Percentiles rank a stretch among this genome's conserved stretches.
Evolutionary conservation across 2,113 vertebrate genomes (phyloP).

Genomic region (Eulemur rufifrons): DNA sequence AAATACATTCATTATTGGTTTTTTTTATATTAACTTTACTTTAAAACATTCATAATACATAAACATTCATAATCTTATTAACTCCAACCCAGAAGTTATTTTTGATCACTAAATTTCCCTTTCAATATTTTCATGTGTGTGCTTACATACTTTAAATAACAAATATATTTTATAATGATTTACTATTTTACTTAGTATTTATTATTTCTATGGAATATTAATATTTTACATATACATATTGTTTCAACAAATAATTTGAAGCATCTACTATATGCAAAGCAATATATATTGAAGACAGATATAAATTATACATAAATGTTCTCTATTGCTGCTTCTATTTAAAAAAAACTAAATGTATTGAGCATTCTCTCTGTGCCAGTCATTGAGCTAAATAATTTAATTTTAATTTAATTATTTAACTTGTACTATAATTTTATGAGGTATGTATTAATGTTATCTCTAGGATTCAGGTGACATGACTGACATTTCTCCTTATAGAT

Average conservation of each 20-base stretch:
- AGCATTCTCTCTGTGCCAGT: not conserved
- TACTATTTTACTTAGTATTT: not conserved
- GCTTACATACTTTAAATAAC: not conserved
- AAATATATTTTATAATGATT: not conserved
- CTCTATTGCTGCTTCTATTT: not conserved
- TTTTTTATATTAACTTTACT: not conserved
- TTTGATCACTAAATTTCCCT: not conserved
- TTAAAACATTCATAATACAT: not conserved
- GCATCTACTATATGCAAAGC: not conserved
- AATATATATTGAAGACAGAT: not conserved
- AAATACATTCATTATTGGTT: not conserved
- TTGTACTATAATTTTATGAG: not conserved
- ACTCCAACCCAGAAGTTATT: not conserved
- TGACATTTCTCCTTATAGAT: not conserved
- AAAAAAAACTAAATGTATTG: not conserved
- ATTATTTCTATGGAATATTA: not conserved
- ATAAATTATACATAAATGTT: not conserved
- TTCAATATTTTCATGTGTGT: not conserved
- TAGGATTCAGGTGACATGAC: not conserved
- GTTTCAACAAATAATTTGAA: slow-evolving; percentile 11
- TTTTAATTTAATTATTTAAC: slow-evolving; percentile 15
- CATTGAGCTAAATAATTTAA: not conserved
- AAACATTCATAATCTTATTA: not conserved
- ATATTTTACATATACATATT: not conserved
- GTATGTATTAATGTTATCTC: not conserved